Evolutionary conservation across 2,797 vertebrate genomes (phyloP), one percentile per base, ranked within the genome.

Genomic region (Macropus fuliginosus): DNA sequence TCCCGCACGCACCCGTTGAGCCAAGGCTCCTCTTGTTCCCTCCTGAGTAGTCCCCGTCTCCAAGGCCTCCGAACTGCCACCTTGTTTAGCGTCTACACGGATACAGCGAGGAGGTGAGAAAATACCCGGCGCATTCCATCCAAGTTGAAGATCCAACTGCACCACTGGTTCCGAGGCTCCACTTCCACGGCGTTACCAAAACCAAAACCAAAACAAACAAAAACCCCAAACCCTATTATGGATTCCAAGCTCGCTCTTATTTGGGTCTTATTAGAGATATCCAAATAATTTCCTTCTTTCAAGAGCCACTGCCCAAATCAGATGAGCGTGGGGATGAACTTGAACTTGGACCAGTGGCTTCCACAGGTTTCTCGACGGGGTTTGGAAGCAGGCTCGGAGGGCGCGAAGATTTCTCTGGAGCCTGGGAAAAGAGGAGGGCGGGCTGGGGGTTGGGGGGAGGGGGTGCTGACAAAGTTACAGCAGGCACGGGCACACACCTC

Each of bases 271-370:
- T 46, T 46, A 46, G 74, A 81, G 24, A 46, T 74, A 21, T 74
- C 21, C 40, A 24, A 81, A 46, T 81, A 46, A 81, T 46, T 81
- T 3, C 74, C 21, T 81, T 81, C 40, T 31, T 31, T 59, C 11
- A 28, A 13, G 55, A 5, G 55, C 24, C 21, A 56, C 55, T 46
- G 40, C 8, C 21, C 74, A 46, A 81, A 8, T 0, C 74, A 10
- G 6, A 3, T 0, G 13, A 81, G 74, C n/a, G 21, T 46, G 74
- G 40, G n/a, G 74, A 81, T 50, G 96, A 98, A 98, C 97, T 97
- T 97, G 97, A 95, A 95, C 94, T 95, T 96, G 56, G 6, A 24
- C 92, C 93, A 92, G 92, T 92, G 52, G 74, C 93, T 92, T 96
- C 29, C 92, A 96, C 93, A 91, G 91, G 91, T 89, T 95, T 92